Evolutionary conservation across 2,113 vertebrate genomes (phyloP).

Genomic region (Solenodon paradoxus): DNA sequence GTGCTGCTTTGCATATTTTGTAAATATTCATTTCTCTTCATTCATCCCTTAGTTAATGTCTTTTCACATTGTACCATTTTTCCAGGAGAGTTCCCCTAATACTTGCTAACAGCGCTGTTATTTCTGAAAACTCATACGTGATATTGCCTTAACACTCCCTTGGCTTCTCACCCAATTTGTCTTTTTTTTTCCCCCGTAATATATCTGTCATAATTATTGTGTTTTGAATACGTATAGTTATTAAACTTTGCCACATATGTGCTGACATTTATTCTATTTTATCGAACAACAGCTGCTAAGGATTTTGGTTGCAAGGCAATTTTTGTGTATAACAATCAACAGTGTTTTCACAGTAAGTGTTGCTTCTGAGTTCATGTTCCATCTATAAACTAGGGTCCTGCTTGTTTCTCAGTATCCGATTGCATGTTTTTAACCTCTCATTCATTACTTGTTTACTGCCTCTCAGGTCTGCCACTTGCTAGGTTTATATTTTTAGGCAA

Average conservation of each 20-base stretch:
- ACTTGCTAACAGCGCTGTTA: not conserved
- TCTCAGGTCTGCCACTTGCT: not conserved
- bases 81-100: not conserved
- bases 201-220: not conserved
- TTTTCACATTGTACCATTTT: not conserved
- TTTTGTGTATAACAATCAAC: not conserved
- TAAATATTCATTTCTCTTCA: not conserved
- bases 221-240: not conserved
- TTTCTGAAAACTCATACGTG: not conserved
- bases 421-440: not conserved
- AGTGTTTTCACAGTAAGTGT: not conserved
- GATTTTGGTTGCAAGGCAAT: not conserved
- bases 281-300: not conserved
- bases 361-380: not conserved
- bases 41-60: not conserved
- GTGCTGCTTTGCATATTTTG: not conserved
- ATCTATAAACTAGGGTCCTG: not conserved
- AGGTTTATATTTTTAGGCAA: not conserved
- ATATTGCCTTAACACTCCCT: not conserved
- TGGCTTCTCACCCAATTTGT: not conserved
- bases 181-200: not conserved
- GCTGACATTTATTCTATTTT: conserved; percentile 10
- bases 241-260: not conserved
- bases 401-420: not conserved
- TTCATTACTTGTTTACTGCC: not conserved